These are phyloP conservation scores for Strigamia crassipes DNA, from an alignment of 2,888 invertebrate species.

Conservation along the genomic window DNA sequence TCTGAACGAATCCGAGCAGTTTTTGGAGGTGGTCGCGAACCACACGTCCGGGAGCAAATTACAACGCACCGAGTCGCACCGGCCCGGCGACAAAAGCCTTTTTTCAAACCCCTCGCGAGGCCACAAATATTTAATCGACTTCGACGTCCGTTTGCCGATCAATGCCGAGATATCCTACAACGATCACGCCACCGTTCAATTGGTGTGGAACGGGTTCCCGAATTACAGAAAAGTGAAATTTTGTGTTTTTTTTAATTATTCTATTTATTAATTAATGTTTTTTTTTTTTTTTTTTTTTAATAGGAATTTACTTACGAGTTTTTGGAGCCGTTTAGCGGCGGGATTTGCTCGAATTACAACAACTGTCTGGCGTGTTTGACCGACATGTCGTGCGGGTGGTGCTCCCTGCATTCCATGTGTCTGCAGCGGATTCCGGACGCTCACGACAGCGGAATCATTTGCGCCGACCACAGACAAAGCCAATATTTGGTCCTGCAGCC, in stretches of 20 bases:
- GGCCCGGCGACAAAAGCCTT: conserved; percentile 50
- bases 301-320: conserved; percentile 83
- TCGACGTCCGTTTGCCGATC: conserved; percentile 46
- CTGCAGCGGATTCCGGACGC: conserved; percentile 72
- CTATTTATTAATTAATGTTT: neutral
- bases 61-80: conserved; percentile 50
- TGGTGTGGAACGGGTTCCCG: conserved; percentile 45
- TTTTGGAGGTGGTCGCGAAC: conserved; percentile 48
- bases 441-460: conserved; percentile 50
- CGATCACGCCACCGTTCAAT: conserved; percentile 24
- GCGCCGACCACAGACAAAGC: conserved; percentile 67
- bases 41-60: conserved; percentile 42
- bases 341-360: conserved; percentile 74
- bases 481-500: conserved; percentile 80
- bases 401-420: conserved; percentile 74
- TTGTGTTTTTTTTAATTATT: too few relatives aligned
- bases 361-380: conserved; percentile 87
- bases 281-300: conserved; percentile 51
- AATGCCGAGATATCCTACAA: conserved; percentile 43
- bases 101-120: conserved; percentile 51
- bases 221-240: conserved; percentile 41
- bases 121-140: conserved; percentile 53
- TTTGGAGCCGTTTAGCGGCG: conserved; percentile 83
- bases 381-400: conserved; percentile 91
- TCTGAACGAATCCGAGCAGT: conserved; percentile 50